phyloP scores from a whole-genome alignment of 2,797 vertebrate species.

The Cichlasoma orientale region DNA sequence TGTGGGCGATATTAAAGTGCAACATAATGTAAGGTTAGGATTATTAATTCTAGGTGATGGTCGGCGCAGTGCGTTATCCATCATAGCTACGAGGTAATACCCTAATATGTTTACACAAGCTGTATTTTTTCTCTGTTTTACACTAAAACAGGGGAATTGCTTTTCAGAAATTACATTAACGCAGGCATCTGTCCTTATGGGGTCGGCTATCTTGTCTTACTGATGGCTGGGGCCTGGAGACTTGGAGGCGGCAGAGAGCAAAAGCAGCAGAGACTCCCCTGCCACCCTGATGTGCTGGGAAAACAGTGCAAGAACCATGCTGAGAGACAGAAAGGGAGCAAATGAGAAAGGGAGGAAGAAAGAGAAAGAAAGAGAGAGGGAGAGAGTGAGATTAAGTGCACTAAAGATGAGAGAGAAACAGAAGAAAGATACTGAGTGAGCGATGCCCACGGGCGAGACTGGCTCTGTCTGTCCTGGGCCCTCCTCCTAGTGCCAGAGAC shows the following conservation, averaged over 20 bases:
- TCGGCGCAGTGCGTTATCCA: constrained; percentile 2
- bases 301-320: constrained; percentile 57
- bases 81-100: constrained; percentile 31
- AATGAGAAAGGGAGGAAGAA: constrained; percentile 24
- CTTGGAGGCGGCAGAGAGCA: constrained; percentile 37
- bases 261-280: constrained; percentile 47
- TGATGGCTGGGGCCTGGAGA: constrained; percentile 59
- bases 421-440: constrained; percentile 42
- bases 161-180: constrained; percentile 49
- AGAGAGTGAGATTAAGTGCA: constrained; percentile 22
- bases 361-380: background rate
- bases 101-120: constrained; percentile 33
- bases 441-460: constrained; percentile 70
- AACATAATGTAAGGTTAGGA: background rate
- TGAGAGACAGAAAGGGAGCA: constrained; percentile 56
- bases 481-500: constrained; percentile 77
- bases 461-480: constrained; percentile 74
- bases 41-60: constrained; percentile 12
- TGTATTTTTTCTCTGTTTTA: constrained; percentile 45
- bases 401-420: constrained; percentile 40
- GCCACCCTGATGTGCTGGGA: constrained; percentile 57
- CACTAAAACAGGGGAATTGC: constrained; percentile 29
- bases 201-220: constrained; percentile 63
- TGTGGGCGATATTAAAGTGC: constrained; percentile 3
- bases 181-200: constrained; percentile 58